Percentiles rank a stretch among this genome's conserved stretches.
phyloP scores from a whole-genome alignment of 1,140 invertebrate species.

The Chrysomallon squamiferum region DNA sequence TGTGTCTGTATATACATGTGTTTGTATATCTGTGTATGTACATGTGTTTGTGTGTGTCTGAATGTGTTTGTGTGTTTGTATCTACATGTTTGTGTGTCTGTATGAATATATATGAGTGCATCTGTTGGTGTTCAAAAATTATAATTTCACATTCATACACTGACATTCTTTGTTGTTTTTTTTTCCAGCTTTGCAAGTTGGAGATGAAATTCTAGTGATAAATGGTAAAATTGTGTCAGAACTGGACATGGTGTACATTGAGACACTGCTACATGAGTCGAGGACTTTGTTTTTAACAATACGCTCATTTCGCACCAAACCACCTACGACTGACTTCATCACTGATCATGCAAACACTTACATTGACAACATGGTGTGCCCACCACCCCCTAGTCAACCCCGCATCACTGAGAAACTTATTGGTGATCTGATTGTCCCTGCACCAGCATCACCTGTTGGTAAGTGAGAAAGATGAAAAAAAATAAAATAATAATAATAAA shows the following conservation, averaged over 20 bases:
- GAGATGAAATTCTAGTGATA: conserved; percentile 98
- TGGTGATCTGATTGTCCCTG: conserved; percentile 92
- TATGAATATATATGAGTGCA: too few species aligned
- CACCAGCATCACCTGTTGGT: conserved; percentile 67
- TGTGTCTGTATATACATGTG: too few species aligned
- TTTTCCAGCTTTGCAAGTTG: conserved; percentile 88
- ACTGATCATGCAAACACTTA: conserved; percentile 70
- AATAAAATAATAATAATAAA: too few species aligned
- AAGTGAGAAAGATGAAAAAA: conserved; percentile 17
- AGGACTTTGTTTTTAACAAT: conserved; percentile 96
- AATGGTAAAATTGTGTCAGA: conserved; percentile 97
- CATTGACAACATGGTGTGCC: conserved; percentile 94
- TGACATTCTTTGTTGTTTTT: too few species aligned
- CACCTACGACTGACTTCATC: conserved; percentile 67
- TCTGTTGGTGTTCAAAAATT: too few species aligned
- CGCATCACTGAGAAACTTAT: conserved; percentile 96
- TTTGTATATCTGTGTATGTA: too few species aligned
- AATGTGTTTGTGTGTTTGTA: too few species aligned
- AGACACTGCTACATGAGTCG: conserved; percentile 92
- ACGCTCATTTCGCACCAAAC: conserved; percentile 92
- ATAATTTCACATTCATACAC: too few species aligned
- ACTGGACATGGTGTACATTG: conserved; percentile 99
- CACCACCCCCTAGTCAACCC: conserved; percentile 86
- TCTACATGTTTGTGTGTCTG: too few species aligned
- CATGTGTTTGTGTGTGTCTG: too few species aligned